A percentile compares a stretch with the other conserved stretches of the same genome.
Evolutionary conservation across 2,888 invertebrate genomes (phyloP).

Genomic region (Piscicola geometra): DNA sequence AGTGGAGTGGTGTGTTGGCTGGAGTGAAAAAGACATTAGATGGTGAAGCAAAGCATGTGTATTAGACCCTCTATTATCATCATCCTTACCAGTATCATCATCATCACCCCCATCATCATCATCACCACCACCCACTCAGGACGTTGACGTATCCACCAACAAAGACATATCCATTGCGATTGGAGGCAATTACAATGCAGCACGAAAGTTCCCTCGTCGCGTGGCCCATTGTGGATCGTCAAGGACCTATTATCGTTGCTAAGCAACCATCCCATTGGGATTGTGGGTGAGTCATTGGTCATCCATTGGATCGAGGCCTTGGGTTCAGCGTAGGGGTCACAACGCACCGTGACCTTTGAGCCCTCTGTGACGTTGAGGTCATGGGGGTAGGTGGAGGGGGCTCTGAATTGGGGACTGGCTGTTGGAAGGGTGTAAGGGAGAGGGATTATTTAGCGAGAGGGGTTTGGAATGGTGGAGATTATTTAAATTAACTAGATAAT

Average conservation of each 20-base stretch:
- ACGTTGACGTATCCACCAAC: constrained; percentile 41
- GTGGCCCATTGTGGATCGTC: constrained; percentile 37
- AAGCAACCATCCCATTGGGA: constrained; percentile 23
- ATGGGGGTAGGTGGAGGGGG: constrained; percentile 3
- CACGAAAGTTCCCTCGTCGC: constrained; percentile 37
- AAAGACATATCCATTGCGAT: constrained; percentile 40
- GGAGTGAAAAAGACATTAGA: too few relatives aligned
- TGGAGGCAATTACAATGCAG: constrained; percentile 42
- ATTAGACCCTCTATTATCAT: too few relatives aligned
- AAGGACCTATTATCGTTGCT: constrained; percentile 16
- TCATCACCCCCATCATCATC: background rate
- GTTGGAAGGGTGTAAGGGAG: background rate
- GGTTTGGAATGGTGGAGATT: too few relatives aligned
- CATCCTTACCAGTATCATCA: too few relatives aligned
- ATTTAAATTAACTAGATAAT: too few relatives aligned
- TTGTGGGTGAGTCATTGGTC: constrained; percentile 2
- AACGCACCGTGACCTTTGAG: constrained; percentile 30
- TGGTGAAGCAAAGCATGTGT: too few relatives aligned
- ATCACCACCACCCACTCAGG: constrained; percentile 38
- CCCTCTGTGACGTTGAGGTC: constrained; percentile 41
- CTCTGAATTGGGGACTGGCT: constrained; percentile 23
- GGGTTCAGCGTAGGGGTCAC: constrained; percentile 35
- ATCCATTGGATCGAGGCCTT: constrained; percentile 28
- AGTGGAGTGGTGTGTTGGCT: too few relatives aligned
- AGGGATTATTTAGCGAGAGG: background rate